Conservation (phyloP, 2,797 vertebrate species). For the Melopsittacus undulatus region DNA sequence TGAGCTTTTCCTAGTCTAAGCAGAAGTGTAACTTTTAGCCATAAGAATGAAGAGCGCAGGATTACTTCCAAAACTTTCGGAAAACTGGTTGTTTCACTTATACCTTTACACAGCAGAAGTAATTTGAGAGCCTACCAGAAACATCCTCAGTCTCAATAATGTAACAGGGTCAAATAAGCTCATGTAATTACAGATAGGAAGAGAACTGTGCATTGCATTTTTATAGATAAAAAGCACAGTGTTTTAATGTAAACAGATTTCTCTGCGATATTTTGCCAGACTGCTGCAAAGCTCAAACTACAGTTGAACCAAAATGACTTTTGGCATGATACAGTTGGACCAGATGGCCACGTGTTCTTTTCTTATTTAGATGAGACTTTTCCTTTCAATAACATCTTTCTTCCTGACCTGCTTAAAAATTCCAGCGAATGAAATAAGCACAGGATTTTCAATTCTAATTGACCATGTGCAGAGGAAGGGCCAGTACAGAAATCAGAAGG, state of each 20-base stretch:
- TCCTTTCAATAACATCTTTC: conserved; percentile 86
- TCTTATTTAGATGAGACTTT: conserved; percentile 84
- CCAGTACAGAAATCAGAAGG: conserved; percentile 76
- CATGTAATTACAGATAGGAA: conserved; percentile 66
- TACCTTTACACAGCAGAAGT: neutral
- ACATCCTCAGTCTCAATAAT: conserved; percentile 24
- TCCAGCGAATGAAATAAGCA: conserved; percentile 82
- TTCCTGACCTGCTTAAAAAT: conserved; percentile 84
- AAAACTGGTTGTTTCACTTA: neutral
- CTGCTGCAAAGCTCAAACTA: conserved; percentile 54
- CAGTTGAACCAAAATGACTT: conserved; percentile 71
- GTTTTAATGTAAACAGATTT: conserved; percentile 65
- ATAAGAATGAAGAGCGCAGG: neutral
- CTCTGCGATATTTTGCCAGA: conserved; percentile 58
- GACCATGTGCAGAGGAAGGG: conserved; percentile 81
- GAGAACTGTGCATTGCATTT: conserved; percentile 13
- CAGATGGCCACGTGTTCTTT: conserved; percentile 80
- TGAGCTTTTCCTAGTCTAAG: neutral
- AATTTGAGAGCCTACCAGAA: conserved; percentile 38
- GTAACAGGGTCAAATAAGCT: conserved; percentile 49
- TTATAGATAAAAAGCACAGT: conserved; percentile 40
- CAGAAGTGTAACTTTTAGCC: neutral
- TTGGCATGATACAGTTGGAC: conserved; percentile 70
- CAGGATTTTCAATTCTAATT: conserved; percentile 84
- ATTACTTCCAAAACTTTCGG: neutral